phyloP scores from a whole-genome alignment of 1,140 invertebrate genomes.

The Harpegnathos saltator region DNA sequence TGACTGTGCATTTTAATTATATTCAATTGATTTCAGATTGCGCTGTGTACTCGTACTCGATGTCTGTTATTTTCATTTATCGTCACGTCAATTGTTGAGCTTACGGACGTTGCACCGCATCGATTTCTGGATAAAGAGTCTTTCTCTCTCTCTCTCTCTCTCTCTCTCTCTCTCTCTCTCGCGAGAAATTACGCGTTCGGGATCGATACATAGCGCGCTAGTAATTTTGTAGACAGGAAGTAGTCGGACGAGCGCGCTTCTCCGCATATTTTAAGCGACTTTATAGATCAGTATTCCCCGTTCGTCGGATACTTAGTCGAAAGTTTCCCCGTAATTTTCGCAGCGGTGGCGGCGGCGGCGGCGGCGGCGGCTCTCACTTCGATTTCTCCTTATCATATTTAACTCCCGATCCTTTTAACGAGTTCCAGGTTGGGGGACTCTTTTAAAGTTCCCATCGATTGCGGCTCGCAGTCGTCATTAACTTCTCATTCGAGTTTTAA shows the following conservation, averaged over 20 bases:
- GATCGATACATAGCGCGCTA: background rate
- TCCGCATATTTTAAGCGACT: conserved; percentile 32
- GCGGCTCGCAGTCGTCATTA: conserved; percentile 43
- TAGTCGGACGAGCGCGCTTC: background rate
- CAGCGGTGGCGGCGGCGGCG: background rate
- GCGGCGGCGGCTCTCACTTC: conserved; percentile 17
- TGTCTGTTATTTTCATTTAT: background rate
- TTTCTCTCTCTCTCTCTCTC: too few species aligned
- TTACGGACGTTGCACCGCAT: background rate
- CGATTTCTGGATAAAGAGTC: background rate
- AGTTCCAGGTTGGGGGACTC: conserved; percentile 42
- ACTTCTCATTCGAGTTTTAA: conserved; percentile 44
- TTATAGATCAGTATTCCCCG: conserved; percentile 33
- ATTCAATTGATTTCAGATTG: background rate
- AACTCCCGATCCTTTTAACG: conserved; percentile 62
- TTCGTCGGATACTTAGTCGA: conserved; percentile 22
- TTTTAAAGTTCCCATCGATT: conserved; percentile 56
- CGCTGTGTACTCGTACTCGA: too few species aligned
- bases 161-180: too few species aligned
- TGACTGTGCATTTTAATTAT: background rate
- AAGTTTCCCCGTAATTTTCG: conserved; percentile 50
- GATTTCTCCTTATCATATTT: conserved; percentile 64
- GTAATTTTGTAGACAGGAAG: conserved; percentile 17
- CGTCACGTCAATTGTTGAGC: background rate
- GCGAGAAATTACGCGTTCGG: background rate